Base-by-base conservation (phyloP, 2,888 invertebrate genomes). In the Julus scanicus region DNA sequence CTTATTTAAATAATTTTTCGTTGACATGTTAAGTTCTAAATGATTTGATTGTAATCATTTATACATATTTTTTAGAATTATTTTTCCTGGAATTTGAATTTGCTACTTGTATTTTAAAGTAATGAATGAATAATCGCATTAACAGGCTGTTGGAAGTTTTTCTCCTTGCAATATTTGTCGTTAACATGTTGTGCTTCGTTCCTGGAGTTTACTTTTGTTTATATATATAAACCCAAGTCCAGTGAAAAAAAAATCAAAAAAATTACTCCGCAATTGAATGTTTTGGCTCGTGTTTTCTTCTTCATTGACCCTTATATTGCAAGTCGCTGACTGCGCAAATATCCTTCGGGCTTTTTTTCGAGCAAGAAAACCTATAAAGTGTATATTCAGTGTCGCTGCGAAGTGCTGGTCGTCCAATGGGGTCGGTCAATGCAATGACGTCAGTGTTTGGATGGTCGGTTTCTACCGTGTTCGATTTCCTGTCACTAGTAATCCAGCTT, bases 401-500 rank as follows among this genome's bases (percentile, higher is more conserved):
- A 71, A 71, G 71, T 71, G 71, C 71, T 71, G 20, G n/a, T 63
- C 63, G n/a, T n/a, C 63, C 17, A 63, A 63, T n/a, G 63, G 63
- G 63, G 5, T 15, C 63, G 71, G 71, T 71, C 71, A 71, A 71
- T 71, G 71, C 71, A 3, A 48, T 84, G 84, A 84, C 84, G 84
- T 84, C 84, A 84, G 84, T 84, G 48, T 84, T 48, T 84, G 84
- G 48, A 84, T 84, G 48, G 84, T 84, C 84, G 84, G 84, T 84
- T 86, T 86, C 48, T 86, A 9, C 86, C 53, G 17, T 53, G 44
- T 86, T 86, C 57, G 86, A 86, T 86, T 86, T 86, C 86, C 86
- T 86, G 86, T 86, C 86, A 86, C 17, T 17, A 53, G 86, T 86
- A 86, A 86, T 86, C 86, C 86, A 86, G 57, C 86, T 86, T 86